phyloP scores from a whole-genome alignment of 2,888 invertebrate species.

The Muscina levida region DNA sequence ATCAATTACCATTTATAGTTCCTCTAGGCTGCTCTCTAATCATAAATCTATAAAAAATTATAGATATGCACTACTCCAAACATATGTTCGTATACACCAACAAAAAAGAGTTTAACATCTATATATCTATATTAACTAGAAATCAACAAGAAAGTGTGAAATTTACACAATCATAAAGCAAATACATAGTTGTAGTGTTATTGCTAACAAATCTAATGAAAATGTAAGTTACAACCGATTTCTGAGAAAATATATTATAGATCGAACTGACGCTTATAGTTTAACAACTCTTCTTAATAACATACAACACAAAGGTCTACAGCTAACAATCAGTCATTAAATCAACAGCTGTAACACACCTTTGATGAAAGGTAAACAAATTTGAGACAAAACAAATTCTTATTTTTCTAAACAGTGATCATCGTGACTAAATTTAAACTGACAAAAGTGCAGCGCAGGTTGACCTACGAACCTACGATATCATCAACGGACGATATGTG shows the following conservation, averaged over 20 bases:
- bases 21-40: too few species aligned
- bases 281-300: neutral
- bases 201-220: neutral
- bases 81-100: neutral
- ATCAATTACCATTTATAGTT: too few species aligned
- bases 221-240: neutral
- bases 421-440: neutral
- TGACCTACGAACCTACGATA: neutral
- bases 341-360: slow-evolving; percentile 29
- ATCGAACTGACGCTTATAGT: too few species aligned
- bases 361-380: slow-evolving; percentile 32
- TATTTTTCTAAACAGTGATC: neutral
- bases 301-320: neutral
- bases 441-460: neutral
- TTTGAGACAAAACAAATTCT: slow-evolving; percentile 17
- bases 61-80: neutral
- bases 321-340: neutral
- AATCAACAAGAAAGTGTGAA: slow-evolving; percentile 36
- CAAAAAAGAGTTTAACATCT: slow-evolving; percentile 16
- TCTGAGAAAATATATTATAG: too few species aligned
- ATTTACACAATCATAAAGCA: slow-evolving; percentile 11
- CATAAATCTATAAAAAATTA: too few species aligned
- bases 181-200: neutral
- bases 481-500: neutral
- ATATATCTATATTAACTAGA: too few species aligned